phyloP scores from a whole-genome alignment of 2,113 vertebrate species.

The Tinamus guttatus region DNA sequence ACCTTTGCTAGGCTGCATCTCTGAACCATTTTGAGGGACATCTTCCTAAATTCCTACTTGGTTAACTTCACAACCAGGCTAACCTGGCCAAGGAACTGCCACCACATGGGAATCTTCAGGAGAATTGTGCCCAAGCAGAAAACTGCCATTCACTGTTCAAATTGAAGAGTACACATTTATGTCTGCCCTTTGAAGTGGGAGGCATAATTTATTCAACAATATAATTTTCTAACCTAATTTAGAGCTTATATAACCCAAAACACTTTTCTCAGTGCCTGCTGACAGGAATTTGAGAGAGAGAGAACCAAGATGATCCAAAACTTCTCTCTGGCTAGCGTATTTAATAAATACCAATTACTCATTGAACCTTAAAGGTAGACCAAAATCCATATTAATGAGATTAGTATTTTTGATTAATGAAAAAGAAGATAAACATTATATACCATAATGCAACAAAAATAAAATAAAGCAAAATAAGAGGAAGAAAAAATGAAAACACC shows the following conservation, averaged over 20 bases:
- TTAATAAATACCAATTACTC: not conserved
- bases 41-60: slow-evolving; percentile 42
- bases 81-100: not conserved
- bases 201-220: not conserved
- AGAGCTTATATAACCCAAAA: slow-evolving; percentile 9
- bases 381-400: not conserved
- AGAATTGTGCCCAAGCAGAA: slow-evolving; percentile 16
- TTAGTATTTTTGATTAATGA: not conserved
- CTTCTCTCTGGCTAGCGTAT: not conserved
- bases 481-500: not conserved
- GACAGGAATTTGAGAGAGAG: slow-evolving; percentile 19
- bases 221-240: not conserved
- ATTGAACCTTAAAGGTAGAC: not conserved
- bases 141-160: slow-evolving; percentile 34
- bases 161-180: slow-evolving; percentile 24
- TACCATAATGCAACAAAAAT: not conserved
- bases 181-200: not conserved
- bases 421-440: not conserved
- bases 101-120: slow-evolving; percentile 31
- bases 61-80: slow-evolving; percentile 46
- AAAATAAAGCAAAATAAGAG: not conserved
- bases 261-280: not conserved
- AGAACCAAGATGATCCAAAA: not conserved
- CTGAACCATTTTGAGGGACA: not conserved
- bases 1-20: not conserved